phyloP scores from a whole-genome alignment of 1,140 invertebrate genomes.

The Arion vulgaris region DNA sequence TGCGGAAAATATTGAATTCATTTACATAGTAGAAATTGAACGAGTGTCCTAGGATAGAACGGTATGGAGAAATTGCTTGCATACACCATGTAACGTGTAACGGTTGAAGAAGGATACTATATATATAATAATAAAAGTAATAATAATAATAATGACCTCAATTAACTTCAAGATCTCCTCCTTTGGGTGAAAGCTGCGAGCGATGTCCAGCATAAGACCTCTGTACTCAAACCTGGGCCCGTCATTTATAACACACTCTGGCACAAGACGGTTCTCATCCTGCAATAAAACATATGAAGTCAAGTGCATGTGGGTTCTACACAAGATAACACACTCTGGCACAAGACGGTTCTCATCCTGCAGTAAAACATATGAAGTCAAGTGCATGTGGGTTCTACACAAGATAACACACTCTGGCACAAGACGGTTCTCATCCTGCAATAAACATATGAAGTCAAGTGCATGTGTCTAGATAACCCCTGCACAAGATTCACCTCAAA shows the following conservation, averaged over 20 bases:
- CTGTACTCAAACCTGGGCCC: conserved; percentile 64
- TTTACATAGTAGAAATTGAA: too few relatives aligned
- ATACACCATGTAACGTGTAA: too few relatives aligned
- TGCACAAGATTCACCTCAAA: too few relatives aligned
- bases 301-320: too few relatives aligned
- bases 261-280: conserved; percentile 29
- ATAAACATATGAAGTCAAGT: neutral
- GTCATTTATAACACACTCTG: conserved; percentile 51
- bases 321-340: conserved; percentile 47
- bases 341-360: conserved; percentile 20
- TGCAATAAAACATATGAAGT: conserved; percentile 8
- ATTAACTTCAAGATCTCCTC: conserved; percentile 56
- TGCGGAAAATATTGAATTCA: too few relatives aligned
- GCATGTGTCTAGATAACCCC: too few relatives aligned
- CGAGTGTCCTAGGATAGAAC: too few relatives aligned
- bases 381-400: too few relatives aligned
- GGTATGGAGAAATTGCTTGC: too few relatives aligned
- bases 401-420: conserved; percentile 50
- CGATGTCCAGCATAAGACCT: conserved; percentile 66
- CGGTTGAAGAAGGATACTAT: too few relatives aligned
- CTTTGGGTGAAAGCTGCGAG: conserved; percentile 63
- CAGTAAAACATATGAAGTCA: neutral
- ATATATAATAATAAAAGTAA: too few relatives aligned
- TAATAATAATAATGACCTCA: too few relatives aligned
- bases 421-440: neutral